Evolutionary conservation across 2,888 invertebrate species (phyloP).

Genomic region (Leucophora obtusa): DNA sequence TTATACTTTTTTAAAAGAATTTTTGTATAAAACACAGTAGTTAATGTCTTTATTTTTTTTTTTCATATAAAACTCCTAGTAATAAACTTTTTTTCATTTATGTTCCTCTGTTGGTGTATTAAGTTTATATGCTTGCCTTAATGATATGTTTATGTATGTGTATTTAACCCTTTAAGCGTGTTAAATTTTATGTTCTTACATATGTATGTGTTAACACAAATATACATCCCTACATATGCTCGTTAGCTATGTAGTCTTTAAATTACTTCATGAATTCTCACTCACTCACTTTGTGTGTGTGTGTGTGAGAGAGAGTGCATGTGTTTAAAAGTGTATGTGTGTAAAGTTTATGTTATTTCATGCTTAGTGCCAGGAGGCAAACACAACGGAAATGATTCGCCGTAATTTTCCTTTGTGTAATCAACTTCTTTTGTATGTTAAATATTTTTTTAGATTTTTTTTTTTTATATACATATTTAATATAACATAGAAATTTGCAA

Average conservation of each 20-base stretch:
- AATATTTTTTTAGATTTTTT: conserved; percentile 45
- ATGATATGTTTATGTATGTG: conserved; percentile 31
- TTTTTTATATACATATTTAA: conserved; percentile 25
- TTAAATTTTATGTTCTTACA: conserved; percentile 55
- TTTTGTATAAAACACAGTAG: conserved; percentile 29
- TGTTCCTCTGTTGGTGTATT: conserved; percentile 1
- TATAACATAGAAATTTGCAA: conserved; percentile 22
- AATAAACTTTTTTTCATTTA: conserved; percentile 16
- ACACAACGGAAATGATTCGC: conserved; percentile 78
- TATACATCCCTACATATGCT: conserved; percentile 27
- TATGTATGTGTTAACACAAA: conserved; percentile 7
- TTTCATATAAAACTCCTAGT: not conserved
- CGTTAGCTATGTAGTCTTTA: conserved; percentile 26
- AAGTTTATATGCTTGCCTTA: conserved; percentile 41
- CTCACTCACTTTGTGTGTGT: not conserved
- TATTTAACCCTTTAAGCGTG: conserved; percentile 60
- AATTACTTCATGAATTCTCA: conserved; percentile 36
- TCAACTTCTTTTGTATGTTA: conserved; percentile 72
- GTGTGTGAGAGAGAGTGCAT: not conserved
- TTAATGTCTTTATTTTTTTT: conserved; percentile 33
- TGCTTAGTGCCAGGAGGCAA: conserved; percentile 70
- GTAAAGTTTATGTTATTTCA: conserved; percentile 52
- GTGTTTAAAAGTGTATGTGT: conserved; percentile 45
- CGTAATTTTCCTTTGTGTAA: conserved; percentile 78
- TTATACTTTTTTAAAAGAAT: conserved; percentile 38